Percentiles rank a stretch among this genome's conserved stretches.
Evolutionary conservation across 2,113 vertebrate species (phyloP).

Genomic region (Mus spicilegus): DNA sequence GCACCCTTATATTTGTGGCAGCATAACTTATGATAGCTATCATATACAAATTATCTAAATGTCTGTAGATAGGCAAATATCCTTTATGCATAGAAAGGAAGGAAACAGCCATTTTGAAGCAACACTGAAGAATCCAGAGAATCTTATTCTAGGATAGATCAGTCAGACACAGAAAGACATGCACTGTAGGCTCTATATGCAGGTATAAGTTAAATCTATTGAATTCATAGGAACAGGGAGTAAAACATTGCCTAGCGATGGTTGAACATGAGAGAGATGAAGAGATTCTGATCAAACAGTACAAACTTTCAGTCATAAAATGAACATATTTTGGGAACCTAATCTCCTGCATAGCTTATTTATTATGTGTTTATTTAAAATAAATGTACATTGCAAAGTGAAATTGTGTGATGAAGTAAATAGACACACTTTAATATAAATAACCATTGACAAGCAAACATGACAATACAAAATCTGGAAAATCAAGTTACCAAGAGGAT

Average conservation of each 20-base stretch:
- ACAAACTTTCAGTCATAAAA: not conserved
- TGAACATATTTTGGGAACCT: not conserved
- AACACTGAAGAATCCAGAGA: not conserved
- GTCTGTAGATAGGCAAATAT: not conserved
- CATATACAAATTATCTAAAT: not conserved
- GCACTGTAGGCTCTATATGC: not conserved
- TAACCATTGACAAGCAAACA: not conserved
- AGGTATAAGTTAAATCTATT: not conserved
- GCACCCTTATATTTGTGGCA: not conserved
- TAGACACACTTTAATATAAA: not conserved
- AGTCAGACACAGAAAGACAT: not conserved
- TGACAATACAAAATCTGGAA: not conserved
- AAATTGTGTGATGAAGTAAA: not conserved
- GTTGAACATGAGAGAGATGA: not conserved
- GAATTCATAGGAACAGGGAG: not conserved
- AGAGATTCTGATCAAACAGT: not conserved
- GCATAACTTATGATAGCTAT: not conserved
- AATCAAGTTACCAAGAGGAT: conserved; percentile 6
- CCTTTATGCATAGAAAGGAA: not conserved
- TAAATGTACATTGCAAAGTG: not conserved
- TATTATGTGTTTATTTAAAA: not conserved
- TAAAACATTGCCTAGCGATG: not conserved
- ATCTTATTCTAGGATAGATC: not conserved
- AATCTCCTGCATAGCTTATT: not conserved
- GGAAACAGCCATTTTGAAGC: not conserved